Conservation (phyloP, 2,797 vertebrate species). For the Sebastes vulpes region DNA sequence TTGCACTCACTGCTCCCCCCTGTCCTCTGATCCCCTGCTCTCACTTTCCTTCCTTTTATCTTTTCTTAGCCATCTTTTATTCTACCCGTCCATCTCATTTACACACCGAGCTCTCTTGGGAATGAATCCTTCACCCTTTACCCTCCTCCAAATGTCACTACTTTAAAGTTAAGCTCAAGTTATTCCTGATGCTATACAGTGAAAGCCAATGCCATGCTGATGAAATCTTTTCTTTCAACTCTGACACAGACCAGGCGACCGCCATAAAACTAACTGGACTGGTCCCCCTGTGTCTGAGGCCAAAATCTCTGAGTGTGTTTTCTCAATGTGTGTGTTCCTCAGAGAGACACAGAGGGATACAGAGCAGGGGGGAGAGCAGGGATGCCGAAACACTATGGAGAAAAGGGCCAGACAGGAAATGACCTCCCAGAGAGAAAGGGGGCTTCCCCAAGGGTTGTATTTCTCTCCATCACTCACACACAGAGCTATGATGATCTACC, state of each 20-base stretch:
- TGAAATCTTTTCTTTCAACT: conserved; percentile 21
- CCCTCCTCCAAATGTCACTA: neutral
- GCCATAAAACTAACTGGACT: conserved; percentile 30
- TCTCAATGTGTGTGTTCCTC: conserved; percentile 59
- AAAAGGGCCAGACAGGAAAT: conserved; percentile 75
- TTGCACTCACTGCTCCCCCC: neutral
- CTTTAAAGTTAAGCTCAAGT: neutral
- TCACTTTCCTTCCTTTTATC: conserved; percentile 3
- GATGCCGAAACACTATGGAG: conserved; percentile 33
- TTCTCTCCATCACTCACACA: conserved; percentile 42
- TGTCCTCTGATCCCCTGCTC: neutral
- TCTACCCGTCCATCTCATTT: conserved; percentile 53
- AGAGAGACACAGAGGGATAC: conserved; percentile 22
- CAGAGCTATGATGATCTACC: conserved; percentile 54
- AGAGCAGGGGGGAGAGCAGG: neutral
- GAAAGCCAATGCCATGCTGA: neutral
- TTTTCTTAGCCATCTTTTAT: conserved; percentile 51
- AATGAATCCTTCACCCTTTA: neutral
- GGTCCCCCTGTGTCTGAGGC: conserved; percentile 35
- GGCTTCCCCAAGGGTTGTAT: conserved; percentile 64
- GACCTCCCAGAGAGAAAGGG: conserved; percentile 65
- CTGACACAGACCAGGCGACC: conserved; percentile 41
- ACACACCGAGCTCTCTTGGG: neutral
- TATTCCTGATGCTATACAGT: neutral
- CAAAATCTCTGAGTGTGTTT: conserved; percentile 40